Evolutionary conservation across 1,140 invertebrate genomes (phyloP), one percentile per base, ranked within the genome.

Genomic region (Philopotamus ludificatus): DNA sequence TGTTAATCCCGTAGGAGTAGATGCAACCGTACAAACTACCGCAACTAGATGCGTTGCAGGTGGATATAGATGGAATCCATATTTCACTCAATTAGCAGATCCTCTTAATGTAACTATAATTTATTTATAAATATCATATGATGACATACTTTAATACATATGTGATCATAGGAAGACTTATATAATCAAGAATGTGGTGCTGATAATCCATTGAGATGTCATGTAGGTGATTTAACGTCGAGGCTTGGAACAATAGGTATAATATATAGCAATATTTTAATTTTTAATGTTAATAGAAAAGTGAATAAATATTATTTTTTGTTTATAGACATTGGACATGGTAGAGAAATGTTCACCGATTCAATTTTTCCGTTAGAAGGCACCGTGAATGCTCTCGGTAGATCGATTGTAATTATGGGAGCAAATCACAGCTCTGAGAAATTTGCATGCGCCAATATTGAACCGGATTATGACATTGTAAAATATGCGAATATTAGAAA

Each of bases 1-100:
- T 74, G 94, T 96, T 7, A 95, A 95, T 79, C 90, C 92, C 0
- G 91, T 97, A 16, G 92, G 91, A n/a, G 91, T 94, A 26, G 94
- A 97, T 80, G 93, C 93, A 3, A 83, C 91, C 7, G 92, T 94
- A 1, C 86, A 89, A 76, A 85, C 88, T 22, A 85, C 90, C 50
- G 79, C 83, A 59, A 91, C 91, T 1, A 81, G 93, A 63, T 97
- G 95, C 76, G 88, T 92, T 2, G 94, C 93, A 3, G 90, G 89
- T 45, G 94, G 94, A 20, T 95, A 92, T 73, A 84, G 89, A 23
- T 98, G 93, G 92, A 97, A 97, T 82, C 95, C 95, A 0, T 94
- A 89, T 77, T 93, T 90, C 70, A 93, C 92, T 18, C 92, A 94
- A 79, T 78, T 95, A 3, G 92, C 92, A 1, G 91, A 94, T 82